Percentiles rank a stretch among this genome's conserved stretches.
Evolutionary conservation across 2,113 vertebrate species (phyloP).

Genomic region (Albula goreensis): DNA sequence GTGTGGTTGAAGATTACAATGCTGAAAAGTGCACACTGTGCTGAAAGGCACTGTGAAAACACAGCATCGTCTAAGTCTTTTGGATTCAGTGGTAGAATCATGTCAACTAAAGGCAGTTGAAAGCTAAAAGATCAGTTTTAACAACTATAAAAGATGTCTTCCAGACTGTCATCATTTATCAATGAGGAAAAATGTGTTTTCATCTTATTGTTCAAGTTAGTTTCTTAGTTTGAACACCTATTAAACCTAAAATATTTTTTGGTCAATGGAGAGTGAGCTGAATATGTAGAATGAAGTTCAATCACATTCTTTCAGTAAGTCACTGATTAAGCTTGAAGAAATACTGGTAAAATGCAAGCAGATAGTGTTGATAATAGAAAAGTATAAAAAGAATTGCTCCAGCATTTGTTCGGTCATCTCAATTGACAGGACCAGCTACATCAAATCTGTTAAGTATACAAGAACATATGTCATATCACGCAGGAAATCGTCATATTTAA

Average conservation of each 20-base stretch:
- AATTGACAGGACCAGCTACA: too few relatives aligned
- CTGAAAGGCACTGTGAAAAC: neutral
- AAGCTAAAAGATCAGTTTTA: neutral
- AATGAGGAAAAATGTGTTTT: constrained; percentile 1
- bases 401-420: too few relatives aligned
- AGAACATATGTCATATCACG: too few relatives aligned
- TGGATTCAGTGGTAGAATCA: neutral
- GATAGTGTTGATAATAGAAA: too few relatives aligned
- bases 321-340: too few relatives aligned
- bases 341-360: too few relatives aligned
- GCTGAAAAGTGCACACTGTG: constrained; percentile 4
- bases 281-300: neutral
- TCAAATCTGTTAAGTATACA: too few relatives aligned
- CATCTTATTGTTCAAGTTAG: neutral
- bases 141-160: neutral
- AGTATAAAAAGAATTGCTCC: too few relatives aligned
- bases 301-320: neutral
- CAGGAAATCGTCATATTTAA: too few relatives aligned
- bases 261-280: neutral
- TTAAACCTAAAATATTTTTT: neutral
- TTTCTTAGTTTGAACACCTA: neutral
- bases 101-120: neutral
- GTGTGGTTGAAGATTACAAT: neutral
- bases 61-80: neutral
- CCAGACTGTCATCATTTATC: neutral